A percentile compares a stretch with the other conserved stretches of the same genome.
These are phyloP conservation scores for Cyrtonyx montezumae DNA, from an alignment of 2,113 vertebrate genomes.

Conservation along the genomic window DNA sequence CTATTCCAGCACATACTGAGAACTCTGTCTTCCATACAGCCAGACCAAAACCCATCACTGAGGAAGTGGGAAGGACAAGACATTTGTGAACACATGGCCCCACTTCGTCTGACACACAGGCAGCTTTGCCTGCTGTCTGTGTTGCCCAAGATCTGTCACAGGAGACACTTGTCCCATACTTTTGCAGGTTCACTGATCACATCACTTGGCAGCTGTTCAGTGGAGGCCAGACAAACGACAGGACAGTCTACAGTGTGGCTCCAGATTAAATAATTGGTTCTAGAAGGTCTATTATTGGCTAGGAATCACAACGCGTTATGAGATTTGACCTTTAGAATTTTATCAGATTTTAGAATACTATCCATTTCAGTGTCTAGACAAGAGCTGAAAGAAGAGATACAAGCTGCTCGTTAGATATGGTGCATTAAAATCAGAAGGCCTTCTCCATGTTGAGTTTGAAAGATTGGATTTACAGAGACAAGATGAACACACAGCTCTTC, in stretches of 20 bases:
- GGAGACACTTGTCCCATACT: background rate
- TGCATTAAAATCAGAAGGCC: background rate
- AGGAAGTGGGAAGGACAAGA: background rate
- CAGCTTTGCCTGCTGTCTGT: background rate
- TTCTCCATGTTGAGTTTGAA: background rate
- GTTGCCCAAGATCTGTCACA: background rate
- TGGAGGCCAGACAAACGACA: background rate
- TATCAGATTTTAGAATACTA: background rate
- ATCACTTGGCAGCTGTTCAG: background rate
- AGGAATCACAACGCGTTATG: background rate
- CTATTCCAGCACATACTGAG: background rate
- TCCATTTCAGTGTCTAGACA: background rate
- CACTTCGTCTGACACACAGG: background rate
- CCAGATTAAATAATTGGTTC: background rate
- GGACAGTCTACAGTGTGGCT: background rate
- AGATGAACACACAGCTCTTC: background rate
- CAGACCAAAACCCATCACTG: background rate
- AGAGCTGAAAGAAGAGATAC: background rate
- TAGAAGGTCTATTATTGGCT: background rate
- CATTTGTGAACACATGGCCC: background rate
- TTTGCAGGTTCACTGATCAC: background rate
- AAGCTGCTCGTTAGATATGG: background rate
- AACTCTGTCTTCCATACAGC: background rate
- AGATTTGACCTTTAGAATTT: slow-evolving; percentile 38
- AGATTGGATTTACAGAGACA: background rate